Conservation (phyloP, 2,797 vertebrate genomes). For the Stomatorhinus walkeri region DNA sequence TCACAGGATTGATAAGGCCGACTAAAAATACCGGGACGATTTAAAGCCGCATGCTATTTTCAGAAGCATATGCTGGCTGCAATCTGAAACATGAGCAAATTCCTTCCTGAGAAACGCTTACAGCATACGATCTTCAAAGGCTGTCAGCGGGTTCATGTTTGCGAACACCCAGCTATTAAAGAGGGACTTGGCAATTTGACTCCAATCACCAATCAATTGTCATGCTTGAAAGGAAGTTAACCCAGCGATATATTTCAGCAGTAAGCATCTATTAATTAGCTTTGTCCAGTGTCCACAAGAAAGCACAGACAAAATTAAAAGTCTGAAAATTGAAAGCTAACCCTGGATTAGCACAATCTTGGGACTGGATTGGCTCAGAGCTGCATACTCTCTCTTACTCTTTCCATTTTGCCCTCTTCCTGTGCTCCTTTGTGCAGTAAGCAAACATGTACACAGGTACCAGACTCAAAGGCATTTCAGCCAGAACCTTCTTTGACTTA, state of each 20-base stretch:
- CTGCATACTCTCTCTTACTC: not conserved
- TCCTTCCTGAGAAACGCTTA: not conserved
- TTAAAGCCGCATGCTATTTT: constrained; percentile 3
- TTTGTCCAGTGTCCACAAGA: not conserved
- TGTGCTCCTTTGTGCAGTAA: not conserved
- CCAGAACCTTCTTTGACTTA: not conserved
- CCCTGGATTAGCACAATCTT: not conserved
- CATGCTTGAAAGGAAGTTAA: not conserved
- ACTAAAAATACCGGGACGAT: constrained; percentile 18
- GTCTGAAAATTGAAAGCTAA: not conserved
- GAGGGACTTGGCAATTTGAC: not conserved
- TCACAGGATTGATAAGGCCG: constrained; percentile 23
- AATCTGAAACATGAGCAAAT: not conserved
- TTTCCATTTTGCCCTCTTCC: not conserved
- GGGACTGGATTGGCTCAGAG: not conserved
- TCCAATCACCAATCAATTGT: not conserved
- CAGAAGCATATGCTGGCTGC: not conserved
- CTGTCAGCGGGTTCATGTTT: not conserved
- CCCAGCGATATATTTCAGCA: not conserved
- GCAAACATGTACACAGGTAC: not conserved
- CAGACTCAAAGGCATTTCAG: not conserved
- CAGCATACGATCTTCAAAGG: not conserved
- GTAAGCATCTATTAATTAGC: not conserved
- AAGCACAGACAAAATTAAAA: not conserved
- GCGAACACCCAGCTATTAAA: not conserved